Evolutionary conservation across 2,888 invertebrate species (phyloP).

Genomic region (Volucella bombylans): DNA sequence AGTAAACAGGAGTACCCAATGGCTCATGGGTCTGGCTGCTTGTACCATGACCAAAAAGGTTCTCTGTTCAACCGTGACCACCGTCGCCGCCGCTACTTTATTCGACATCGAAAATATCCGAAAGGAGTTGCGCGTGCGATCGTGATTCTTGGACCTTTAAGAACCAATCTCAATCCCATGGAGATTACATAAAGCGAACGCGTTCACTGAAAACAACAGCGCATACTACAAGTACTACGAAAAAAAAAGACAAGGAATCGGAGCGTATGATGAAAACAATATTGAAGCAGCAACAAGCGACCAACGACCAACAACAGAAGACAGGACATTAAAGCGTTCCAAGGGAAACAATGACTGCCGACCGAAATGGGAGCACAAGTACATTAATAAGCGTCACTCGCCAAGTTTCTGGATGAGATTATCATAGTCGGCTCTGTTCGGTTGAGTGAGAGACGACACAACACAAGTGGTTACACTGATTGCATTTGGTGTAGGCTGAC

Average conservation of each 20-base stretch:
- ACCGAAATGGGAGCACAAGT: slow-evolving; percentile 72
- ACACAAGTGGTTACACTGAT: slow-evolving; percentile 43
- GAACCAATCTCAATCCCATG: slow-evolving; percentile 66
- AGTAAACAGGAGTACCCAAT: background rate
- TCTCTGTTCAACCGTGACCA: slow-evolving; percentile 29
- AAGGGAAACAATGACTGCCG: slow-evolving; percentile 60
- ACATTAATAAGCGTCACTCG: slow-evolving; percentile 72
- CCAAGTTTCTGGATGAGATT: slow-evolving; percentile 65
- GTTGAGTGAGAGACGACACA: slow-evolving; percentile 40
- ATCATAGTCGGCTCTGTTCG: slow-evolving; percentile 62
- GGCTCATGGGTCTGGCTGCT: slow-evolving; percentile 14
- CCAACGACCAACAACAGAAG: slow-evolving; percentile 13
- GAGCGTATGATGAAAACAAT: background rate
- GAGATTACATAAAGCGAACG: slow-evolving; percentile 67
- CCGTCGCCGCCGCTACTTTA: slow-evolving; percentile 24
- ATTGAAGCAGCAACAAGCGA: too few relatives aligned
- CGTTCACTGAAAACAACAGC: slow-evolving; percentile 6
- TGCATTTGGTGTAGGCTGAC: slow-evolving; percentile 63
- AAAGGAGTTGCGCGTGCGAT: slow-evolving; percentile 58
- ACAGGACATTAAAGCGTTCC: slow-evolving; percentile 56
- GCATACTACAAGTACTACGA: slow-evolving; percentile 2
- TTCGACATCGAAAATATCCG: slow-evolving; percentile 62
- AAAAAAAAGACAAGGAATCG: slow-evolving; percentile 27
- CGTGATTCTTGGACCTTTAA: slow-evolving; percentile 37
- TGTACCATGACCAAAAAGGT: slow-evolving; percentile 37